phyloP scores from a whole-genome alignment of 37 sponge, comb jelly and placozoan species.

The Axinella damicornis region DNA sequence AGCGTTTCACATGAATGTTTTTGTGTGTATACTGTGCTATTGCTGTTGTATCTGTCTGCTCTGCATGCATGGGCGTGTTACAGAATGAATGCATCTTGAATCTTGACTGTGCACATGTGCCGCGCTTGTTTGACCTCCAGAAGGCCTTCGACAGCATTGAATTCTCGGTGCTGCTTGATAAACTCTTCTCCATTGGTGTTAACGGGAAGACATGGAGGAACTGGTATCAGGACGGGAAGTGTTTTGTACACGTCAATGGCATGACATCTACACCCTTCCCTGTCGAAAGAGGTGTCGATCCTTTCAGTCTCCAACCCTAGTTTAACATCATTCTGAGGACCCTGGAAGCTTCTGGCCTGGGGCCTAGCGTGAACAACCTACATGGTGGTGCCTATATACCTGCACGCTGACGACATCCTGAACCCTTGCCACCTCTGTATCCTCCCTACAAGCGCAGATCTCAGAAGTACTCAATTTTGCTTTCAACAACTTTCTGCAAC shows the following conservation, averaged over 20 bases:
- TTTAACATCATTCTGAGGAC: conserved; percentile 4
- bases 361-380: background rate
- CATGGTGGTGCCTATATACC: conserved; percentile 1
- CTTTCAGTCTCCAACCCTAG: background rate
- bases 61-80: no score
- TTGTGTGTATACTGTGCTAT: no score
- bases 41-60: no score
- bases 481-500: background rate
- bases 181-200: conserved; percentile 1
- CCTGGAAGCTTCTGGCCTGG: background rate
- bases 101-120: background rate
- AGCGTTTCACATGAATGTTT: no score
- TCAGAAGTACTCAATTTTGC: conserved; percentile 2
- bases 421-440: background rate
- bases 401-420: conserved; percentile 2
- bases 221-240: background rate
- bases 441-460: background rate
- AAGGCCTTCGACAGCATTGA: conserved; percentile 9
- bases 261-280: background rate
- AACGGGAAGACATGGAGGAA: background rate
- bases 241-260: background rate
- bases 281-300: conserved; percentile 3
- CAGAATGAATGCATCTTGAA: no score
- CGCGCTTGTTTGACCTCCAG: background rate
- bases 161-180: background rate